Percentiles rank a stretch among this genome's conserved stretches.
Evolutionary conservation across 2,113 vertebrate species (phyloP).

Genomic region (Hystrix brachyura): DNA sequence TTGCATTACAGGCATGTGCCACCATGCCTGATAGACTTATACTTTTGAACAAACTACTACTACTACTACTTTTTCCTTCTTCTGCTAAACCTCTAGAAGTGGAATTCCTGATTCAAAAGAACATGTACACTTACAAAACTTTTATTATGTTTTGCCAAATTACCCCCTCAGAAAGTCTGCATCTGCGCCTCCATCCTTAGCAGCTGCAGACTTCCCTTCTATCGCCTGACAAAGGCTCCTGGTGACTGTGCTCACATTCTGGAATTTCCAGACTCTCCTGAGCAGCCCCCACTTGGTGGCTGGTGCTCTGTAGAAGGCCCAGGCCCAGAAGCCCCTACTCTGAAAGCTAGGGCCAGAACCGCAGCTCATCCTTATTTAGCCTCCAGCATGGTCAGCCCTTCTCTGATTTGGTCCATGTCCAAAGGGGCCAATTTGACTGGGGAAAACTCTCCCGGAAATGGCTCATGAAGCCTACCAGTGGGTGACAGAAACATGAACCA

Average conservation of each 20-base stretch:
- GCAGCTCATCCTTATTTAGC: not conserved
- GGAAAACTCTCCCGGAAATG: not conserved
- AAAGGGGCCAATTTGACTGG: not conserved
- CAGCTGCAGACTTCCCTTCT: not conserved
- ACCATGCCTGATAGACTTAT: not conserved
- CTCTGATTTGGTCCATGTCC: not conserved
- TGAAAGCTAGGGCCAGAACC: not conserved
- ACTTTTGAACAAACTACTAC: constrained; percentile 31
- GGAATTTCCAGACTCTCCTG: not conserved
- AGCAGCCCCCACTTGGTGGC: not conserved
- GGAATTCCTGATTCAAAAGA: constrained; percentile 2
- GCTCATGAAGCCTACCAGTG: not conserved
- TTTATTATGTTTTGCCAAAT: constrained; percentile 45
- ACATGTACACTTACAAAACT: not conserved
- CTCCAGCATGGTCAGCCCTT: not conserved
- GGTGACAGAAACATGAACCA: not conserved
- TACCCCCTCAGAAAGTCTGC: not conserved
- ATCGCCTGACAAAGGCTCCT: not conserved
- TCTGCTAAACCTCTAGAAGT: constrained; percentile 39
- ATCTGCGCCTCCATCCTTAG: not conserved
- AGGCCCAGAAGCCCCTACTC: not conserved
- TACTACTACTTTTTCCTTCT: not conserved
- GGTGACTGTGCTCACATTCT: not conserved
- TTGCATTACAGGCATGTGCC: no score
- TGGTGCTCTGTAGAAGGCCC: not conserved